These are phyloP conservation scores for Acanthosepion pharaonis DNA, from an alignment of 2,888 invertebrate genomes.

Conservation along the genomic window DNA sequence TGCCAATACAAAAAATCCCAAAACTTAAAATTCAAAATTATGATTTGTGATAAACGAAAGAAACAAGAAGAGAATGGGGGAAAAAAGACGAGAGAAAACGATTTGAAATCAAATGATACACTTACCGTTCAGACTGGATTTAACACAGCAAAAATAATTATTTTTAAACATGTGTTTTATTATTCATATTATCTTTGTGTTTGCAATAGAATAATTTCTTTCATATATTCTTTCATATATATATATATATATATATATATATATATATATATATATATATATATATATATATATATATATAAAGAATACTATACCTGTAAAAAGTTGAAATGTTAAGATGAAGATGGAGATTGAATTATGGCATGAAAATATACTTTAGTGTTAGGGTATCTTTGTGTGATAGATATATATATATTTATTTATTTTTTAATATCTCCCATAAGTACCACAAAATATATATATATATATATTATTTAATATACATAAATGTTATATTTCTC, in stretches of 20 bases:
- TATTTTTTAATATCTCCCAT: slow-evolving; percentile 22
- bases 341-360: neutral
- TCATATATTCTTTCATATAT: neutral
- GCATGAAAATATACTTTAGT: slow-evolving; percentile 15
- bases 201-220: slow-evolving; percentile 33
- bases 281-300: neutral
- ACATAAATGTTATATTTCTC: slow-evolving; percentile 12
- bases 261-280: neutral
- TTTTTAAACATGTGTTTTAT: slow-evolving; percentile 11
- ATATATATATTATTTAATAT: neutral
- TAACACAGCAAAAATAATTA: neutral
- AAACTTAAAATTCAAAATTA: too few relatives aligned
- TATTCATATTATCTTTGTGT: slow-evolving; percentile 24
- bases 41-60: too few relatives aligned
- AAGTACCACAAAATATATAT: neutral
- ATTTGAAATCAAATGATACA: neutral
- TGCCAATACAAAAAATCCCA: too few relatives aligned
- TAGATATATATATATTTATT: neutral
- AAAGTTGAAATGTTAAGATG: neutral
- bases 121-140: neutral
- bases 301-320: slow-evolving; percentile 18
- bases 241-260: neutral
- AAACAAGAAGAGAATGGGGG: neutral
- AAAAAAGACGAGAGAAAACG: neutral
- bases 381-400: slow-evolving; percentile 7